phyloP scores from a whole-genome alignment of 92 coral and sea anemone species.

The Palythoa caribaeorum region DNA sequence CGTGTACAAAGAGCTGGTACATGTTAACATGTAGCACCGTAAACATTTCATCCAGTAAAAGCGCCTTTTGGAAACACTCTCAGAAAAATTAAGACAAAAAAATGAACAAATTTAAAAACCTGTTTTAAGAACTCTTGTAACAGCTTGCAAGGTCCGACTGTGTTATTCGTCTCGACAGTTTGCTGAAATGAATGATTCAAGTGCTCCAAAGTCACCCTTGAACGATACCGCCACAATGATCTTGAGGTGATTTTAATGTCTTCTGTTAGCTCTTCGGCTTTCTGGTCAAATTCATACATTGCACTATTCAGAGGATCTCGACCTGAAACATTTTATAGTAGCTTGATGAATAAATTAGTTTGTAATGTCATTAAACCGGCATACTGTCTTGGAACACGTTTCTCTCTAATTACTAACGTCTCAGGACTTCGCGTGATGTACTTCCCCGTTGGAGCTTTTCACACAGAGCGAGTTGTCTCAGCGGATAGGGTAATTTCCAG shows the following conservation, averaged over 20 bases:
- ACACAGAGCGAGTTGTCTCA: too few relatives aligned
- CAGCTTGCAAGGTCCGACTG: constrained; percentile 47
- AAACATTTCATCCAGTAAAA: not conserved
- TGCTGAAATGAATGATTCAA: constrained; percentile 66
- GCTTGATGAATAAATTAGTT: too few relatives aligned
- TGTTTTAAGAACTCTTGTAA: constrained; percentile 69
- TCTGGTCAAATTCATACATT: constrained; percentile 70
- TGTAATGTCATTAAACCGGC: too few relatives aligned
- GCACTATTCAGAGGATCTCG: constrained; percentile 73
- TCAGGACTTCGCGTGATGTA: too few relatives aligned
- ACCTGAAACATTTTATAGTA: constrained; percentile 33
- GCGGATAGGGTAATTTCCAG: too few relatives aligned
- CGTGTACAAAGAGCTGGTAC: too few relatives aligned
- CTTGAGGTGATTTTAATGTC: constrained; percentile 48
- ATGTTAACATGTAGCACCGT: too few relatives aligned
- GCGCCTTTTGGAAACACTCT: not conserved
- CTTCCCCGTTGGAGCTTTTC: too few relatives aligned
- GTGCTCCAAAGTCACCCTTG: constrained; percentile 73
- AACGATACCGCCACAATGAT: constrained; percentile 74
- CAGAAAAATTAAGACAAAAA: too few relatives aligned
- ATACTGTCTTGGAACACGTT: too few relatives aligned
- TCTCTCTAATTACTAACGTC: too few relatives aligned
- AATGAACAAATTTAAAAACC: constrained; percentile 30
- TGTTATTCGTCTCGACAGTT: constrained; percentile 48
- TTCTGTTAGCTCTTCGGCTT: constrained; percentile 49